These are phyloP conservation scores for Haliclona indistincta DNA, from an alignment of 37 sponge, comb jelly and placozoan species.

Conservation along the genomic window DNA sequence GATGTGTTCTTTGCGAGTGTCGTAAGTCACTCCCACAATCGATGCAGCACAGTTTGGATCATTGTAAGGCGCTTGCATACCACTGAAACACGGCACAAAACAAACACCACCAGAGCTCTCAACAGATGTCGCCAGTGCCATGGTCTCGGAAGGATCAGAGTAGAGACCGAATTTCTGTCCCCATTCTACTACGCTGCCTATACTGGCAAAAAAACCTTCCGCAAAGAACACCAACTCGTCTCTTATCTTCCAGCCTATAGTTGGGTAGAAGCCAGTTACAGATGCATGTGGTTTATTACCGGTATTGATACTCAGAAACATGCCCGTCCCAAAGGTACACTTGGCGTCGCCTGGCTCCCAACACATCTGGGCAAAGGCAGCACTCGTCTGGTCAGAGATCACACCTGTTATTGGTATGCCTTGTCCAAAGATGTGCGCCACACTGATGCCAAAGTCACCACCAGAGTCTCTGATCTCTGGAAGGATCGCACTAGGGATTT, in stretches of 20 bases:
- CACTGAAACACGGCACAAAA: conserved; percentile 89
- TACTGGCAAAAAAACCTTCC: conserved; percentile 82
- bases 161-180: conserved; percentile 71
- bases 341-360: conserved; percentile 89
- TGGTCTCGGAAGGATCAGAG: conserved; percentile 55
- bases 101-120: conserved; percentile 65
- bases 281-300: conserved; percentile 84
- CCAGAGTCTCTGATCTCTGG: conserved; percentile 81
- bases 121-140: conserved; percentile 55
- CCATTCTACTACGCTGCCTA: conserved; percentile 95
- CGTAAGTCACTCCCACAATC: conserved; percentile 74
- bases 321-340: conserved; percentile 89
- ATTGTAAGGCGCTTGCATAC: conserved; percentile 83
- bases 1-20: conserved; percentile 63
- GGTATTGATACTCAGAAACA: conserved; percentile 78
- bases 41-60: conserved; percentile 68
- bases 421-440: conserved; percentile 60
- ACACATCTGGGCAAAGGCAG: conserved; percentile 90
- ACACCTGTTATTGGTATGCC: conserved; percentile 69
- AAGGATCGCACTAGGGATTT: conserved; percentile 66
- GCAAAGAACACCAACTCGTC: conserved; percentile 72
- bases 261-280: conserved; percentile 78
- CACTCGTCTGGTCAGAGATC: conserved; percentile 92
- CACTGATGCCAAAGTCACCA: conserved; percentile 63
- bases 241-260: conserved; percentile 93